Conservation (phyloP, 2,797 vertebrate species). For the Ambastaia sidthimunki region DNA sequence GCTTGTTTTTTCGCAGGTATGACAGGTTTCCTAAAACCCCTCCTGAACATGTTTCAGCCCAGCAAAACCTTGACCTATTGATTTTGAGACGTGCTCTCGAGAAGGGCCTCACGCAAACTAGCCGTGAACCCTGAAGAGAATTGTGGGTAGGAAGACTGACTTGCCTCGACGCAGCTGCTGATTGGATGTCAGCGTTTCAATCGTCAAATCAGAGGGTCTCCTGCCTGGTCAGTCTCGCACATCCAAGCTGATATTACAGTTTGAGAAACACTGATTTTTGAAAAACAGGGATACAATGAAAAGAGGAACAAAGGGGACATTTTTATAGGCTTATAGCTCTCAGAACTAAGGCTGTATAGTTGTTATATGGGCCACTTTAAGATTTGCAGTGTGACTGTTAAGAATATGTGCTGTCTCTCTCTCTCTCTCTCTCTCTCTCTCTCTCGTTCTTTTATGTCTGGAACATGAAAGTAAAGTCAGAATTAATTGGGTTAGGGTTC, state of each 20-base stretch:
- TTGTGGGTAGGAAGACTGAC: constrained; percentile 20
- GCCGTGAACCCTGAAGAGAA: constrained; percentile 6
- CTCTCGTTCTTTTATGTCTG: constrained; percentile 35
- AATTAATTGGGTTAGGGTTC: constrained; percentile 43
- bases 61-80: constrained; percentile 40
- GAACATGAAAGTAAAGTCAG: constrained; percentile 42
- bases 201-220: neutral
- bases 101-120: constrained; percentile 24
- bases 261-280: neutral
- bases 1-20: constrained; percentile 43
- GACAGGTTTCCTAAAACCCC: constrained; percentile 1
- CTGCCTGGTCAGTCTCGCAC: neutral
- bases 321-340: neutral
- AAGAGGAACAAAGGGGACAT: neutral
- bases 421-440: neutral
- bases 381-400: constrained; percentile 16
- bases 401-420: constrained; percentile 5
- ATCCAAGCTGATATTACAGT: neutral
- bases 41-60: constrained; percentile 20
- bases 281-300: neutral
- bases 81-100: constrained; percentile 15
- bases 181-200: constrained; percentile 29
- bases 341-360: constrained; percentile 7
- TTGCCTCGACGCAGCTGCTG: constrained; percentile 27
- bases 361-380: constrained; percentile 6